Percentiles rank a stretch among this genome's conserved stretches.
Conservation (phyloP, 2,113 vertebrate species). For the Corythoichthys intestinalis region DNA sequence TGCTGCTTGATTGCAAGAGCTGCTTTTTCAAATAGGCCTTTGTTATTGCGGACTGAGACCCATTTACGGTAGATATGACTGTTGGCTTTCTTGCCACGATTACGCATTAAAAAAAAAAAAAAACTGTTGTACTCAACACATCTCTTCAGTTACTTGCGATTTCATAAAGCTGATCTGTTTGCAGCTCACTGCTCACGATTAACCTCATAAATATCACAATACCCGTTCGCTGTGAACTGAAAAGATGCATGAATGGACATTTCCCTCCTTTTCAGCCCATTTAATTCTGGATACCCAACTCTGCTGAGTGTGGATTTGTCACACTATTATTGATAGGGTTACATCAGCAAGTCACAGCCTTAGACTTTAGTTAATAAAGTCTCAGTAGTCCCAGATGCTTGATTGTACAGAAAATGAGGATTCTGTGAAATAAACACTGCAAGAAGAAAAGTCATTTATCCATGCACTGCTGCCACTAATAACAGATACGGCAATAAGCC, state of each 20-base stretch:
- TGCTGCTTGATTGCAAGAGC: background rate
- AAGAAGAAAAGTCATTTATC: background rate
- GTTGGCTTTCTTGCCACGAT: background rate
- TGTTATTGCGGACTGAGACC: background rate
- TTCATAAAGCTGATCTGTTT: background rate
- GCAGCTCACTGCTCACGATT: conserved; percentile 1
- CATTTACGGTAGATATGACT: background rate
- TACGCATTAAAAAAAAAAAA: background rate
- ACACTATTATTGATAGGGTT: background rate
- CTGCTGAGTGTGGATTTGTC: conserved; percentile 9
- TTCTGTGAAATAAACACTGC: background rate
- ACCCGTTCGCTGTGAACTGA: conserved; percentile 1
- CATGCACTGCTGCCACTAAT: background rate
- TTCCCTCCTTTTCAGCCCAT: conserved; percentile 6
- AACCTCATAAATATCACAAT: conserved; percentile 8
- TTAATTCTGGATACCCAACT: conserved; percentile 6
- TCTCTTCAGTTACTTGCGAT: background rate
- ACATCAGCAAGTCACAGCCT: conserved; percentile 1
- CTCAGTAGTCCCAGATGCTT: background rate
- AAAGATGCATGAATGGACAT: conserved; percentile 7
- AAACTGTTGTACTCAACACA: background rate
- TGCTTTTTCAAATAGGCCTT: background rate
- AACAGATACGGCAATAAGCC: background rate
- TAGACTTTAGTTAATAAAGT: conserved; percentile 1
- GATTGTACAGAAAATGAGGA: background rate